Percentiles rank a stretch among this genome's conserved stretches.
phyloP scores from a whole-genome alignment of 64 coral and sea anemone genomes.

The Dendronephthya gigantea region DNA sequence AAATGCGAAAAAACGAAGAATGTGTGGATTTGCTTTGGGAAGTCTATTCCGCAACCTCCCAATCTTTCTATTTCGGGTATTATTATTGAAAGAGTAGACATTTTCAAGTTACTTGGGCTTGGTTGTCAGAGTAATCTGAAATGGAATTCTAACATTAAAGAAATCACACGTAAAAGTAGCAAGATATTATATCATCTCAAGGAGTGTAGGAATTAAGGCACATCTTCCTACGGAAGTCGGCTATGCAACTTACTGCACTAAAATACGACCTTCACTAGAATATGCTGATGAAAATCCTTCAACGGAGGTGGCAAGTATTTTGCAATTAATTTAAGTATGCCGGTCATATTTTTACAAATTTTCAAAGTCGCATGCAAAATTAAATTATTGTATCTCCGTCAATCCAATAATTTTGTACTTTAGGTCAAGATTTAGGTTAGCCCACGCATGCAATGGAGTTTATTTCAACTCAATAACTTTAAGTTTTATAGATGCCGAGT shows the following conservation, averaged over 20 bases:
- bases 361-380: no score
- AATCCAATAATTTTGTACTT: no score
- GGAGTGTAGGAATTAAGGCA: constrained; percentile 6
- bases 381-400: no score
- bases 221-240: no score
- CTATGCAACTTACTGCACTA: background rate
- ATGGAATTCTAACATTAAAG: background rate
- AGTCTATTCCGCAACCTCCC: background rate
- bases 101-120: background rate
- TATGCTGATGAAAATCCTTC: no score
- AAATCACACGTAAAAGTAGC: background rate
- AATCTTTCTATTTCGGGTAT: background rate
- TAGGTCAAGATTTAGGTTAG: no score
- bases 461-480: no score
- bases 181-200: background rate
- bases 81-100: background rate
- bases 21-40: background rate
- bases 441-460: no score
- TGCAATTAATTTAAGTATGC: no score
- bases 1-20: background rate
- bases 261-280: background rate
- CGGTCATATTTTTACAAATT: no score
- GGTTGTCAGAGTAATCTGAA: background rate
- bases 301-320: no score
- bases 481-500: no score